Conservation (phyloP, 1,140 invertebrate species). For the Drosophila sturtevanti region DNA sequence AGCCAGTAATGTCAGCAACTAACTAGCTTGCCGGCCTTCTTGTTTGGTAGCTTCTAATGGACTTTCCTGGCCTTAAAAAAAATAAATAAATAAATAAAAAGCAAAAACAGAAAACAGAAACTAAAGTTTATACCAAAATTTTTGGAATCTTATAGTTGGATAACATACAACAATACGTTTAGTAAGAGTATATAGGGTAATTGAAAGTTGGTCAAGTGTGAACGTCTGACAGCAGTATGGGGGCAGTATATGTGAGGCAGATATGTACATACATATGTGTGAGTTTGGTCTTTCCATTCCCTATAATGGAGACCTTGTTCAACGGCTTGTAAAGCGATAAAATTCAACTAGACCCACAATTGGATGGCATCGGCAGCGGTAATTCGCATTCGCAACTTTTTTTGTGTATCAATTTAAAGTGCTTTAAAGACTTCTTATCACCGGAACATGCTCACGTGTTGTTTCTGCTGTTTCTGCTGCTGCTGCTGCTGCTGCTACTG, state of each 20-base stretch:
- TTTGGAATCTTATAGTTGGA: background rate
- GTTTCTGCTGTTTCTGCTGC: no score
- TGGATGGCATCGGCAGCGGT: conserved; percentile 2
- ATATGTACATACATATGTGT: background rate
- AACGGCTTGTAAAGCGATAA: conserved; percentile 72
- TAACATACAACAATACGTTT: conserved; percentile 3
- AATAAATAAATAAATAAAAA: conserved; percentile 6
- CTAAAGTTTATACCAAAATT: conserved; percentile 10
- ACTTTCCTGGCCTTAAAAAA: conserved; percentile 15
- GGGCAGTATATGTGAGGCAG: background rate
- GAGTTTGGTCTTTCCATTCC: background rate
- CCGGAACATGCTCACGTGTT: conserved; percentile 33
- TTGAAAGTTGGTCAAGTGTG: conserved; percentile 78
- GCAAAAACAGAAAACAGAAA: conserved; percentile 18
- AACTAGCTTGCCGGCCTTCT: conserved; percentile 27
- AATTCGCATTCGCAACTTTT: background rate
- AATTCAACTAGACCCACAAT: conserved; percentile 44
- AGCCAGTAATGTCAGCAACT: conserved; percentile 48
- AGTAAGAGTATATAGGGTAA: conserved; percentile 51
- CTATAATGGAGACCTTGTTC: conserved; percentile 32
- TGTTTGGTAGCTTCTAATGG: conserved; percentile 29
- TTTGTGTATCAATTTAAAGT: conserved; percentile 14
- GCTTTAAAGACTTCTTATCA: conserved; percentile 36
- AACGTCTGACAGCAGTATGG: conserved; percentile 23
- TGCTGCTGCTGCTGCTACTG: background rate